Base-by-base conservation (phyloP, 2,888 invertebrate genomes). In the Ecdyonurus torrentis region DNA sequence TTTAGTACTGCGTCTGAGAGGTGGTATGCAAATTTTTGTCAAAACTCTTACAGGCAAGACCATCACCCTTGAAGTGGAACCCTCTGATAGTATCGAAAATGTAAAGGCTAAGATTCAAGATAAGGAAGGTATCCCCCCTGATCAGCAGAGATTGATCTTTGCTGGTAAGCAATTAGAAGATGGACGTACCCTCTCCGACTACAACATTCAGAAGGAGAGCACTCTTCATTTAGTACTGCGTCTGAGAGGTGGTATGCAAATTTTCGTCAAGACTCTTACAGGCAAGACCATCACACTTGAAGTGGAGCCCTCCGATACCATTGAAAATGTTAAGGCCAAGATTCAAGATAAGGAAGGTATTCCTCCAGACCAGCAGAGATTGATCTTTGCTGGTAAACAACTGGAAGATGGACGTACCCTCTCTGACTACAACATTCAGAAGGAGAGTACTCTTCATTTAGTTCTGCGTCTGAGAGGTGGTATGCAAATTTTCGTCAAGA, bases 81-180 rank as follows among this genome's bases (percentile, higher is more conserved):
- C 86, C 62, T 81, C 80, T 63, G 81, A 83, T 67, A 80, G 82
- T 0, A 83, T 83, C 67, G 83, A 83, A 70, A 83, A 83, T 71
- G 83, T 84, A 0, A 83, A 83, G 68, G 79, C 80, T 0, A 81
- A 81, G 69, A 81, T 81, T 59, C 80, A 81, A 68, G 79, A 80
- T 66, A 79, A 79, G 66, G 79, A 79, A 69, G 80, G 80, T 2
- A 80, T 80, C 23, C 79, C 79, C 0, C 79, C 79, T 75, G 83
- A 83, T 69, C 83, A 83, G 70, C 83, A 83, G 72, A 25, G 83
- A 65, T 70, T 83, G 67, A 92, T 92, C 74, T 93, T 93, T 73
- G 92, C 92, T 72, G 94, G 94, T 67, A 94, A 94, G 76, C 94
- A 95, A 75, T 77, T 95, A 70, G 93, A 94, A 79, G 94, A 94